These are phyloP conservation scores for Phalacrocorax pelagicus DNA, from an alignment of 2,113 vertebrate genomes.

Conservation along the genomic window DNA sequence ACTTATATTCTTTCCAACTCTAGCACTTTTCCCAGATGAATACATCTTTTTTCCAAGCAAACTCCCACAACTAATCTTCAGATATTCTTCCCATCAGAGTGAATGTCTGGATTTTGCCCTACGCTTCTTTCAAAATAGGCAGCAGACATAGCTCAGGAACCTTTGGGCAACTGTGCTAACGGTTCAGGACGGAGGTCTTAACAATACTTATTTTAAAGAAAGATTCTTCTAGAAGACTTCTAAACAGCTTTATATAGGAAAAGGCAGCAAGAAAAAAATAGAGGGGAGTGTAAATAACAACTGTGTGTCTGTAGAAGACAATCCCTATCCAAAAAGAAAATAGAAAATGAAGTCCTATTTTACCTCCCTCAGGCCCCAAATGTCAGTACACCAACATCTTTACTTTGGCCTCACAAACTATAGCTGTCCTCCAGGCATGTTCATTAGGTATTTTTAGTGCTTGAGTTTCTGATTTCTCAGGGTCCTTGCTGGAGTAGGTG, in stretches of 20 bases:
- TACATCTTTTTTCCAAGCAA: background rate
- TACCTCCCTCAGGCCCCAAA: background rate
- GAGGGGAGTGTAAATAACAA: background rate
- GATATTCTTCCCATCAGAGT: background rate
- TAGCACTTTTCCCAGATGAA: background rate
- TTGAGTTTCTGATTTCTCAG: background rate
- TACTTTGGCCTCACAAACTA: background rate
- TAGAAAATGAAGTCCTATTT: background rate
- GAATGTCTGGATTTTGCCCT: background rate
- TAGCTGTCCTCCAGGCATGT: background rate
- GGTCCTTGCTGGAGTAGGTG: accelerated
- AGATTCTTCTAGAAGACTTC: background rate
- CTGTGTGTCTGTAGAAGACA: background rate
- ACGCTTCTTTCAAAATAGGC: background rate
- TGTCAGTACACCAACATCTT: background rate
- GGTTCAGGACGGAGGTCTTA: background rate
- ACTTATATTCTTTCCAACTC: background rate
- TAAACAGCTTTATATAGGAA: background rate
- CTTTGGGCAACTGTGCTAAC: background rate
- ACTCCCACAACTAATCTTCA: background rate
- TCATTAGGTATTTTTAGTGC: background rate
- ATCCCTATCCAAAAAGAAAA: background rate
- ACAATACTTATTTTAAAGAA: background rate
- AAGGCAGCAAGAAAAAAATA: background rate
- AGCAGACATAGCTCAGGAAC: background rate